phyloP scores from a whole-genome alignment of 2,888 invertebrate genomes.

The Cephus nigrinus region DNA sequence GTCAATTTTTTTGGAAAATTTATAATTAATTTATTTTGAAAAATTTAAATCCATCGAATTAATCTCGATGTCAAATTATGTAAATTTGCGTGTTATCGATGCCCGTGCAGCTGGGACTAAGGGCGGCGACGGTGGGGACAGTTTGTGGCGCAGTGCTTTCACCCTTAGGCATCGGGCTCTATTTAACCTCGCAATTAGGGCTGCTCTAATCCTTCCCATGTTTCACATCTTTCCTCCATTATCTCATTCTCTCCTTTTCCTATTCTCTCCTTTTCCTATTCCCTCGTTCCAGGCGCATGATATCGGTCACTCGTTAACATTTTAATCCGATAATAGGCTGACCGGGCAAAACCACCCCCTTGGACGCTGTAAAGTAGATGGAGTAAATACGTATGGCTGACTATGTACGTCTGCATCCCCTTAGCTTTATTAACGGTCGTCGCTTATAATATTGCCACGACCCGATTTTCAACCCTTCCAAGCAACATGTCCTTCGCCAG shows the following conservation, averaged over 20 bases:
- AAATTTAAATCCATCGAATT: too few relatives aligned
- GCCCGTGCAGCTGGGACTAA: neutral
- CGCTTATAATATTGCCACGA: slow-evolving; percentile 41
- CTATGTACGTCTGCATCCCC: neutral
- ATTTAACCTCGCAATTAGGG: neutral
- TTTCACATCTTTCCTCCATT: neutral
- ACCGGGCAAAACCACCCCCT: neutral
- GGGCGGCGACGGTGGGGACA: neutral
- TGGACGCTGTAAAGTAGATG: neutral
- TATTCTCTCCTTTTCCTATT: neutral
- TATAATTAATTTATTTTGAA: too few relatives aligned
- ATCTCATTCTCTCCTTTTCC: neutral
- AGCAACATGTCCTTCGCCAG: neutral
- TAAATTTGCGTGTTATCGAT: neutral
- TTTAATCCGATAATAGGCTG: slow-evolving; percentile 3
- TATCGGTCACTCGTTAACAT: slow-evolving; percentile 4
- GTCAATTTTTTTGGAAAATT: too few relatives aligned
- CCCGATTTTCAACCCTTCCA: neutral
- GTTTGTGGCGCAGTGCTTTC: neutral
- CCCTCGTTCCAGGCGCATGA: neutral
- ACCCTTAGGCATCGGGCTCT: neutral
- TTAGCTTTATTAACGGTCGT: slow-evolving; percentile 22
- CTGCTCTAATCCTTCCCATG: neutral
- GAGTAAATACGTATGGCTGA: neutral
- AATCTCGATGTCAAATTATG: neutral